Evolutionary conservation across 2,888 invertebrate species (phyloP), one percentile per base, ranked within the genome.

Genomic region (Chymomyza caudatula): DNA sequence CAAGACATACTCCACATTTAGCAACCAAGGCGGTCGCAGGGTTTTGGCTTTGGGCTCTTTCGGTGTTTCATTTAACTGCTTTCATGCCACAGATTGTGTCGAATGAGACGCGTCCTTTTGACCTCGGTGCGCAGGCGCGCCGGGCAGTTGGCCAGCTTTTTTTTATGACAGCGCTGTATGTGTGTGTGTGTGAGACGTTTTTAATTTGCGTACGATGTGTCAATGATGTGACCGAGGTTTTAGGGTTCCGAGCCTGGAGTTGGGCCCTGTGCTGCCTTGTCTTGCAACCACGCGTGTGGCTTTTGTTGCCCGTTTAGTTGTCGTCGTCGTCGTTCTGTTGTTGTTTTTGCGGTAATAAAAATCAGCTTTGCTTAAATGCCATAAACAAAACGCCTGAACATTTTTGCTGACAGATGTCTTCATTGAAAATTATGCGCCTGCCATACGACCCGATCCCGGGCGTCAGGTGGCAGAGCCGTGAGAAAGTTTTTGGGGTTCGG

Each of bases 351-450:
- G 86, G 79, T 75, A 78, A 85, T 85, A 87, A 87, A 86, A 83
- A 80, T 84, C 84, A 77, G 82, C 79, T 85, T 86, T 78, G 75
- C 79, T 76, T 77, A 78, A 84, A 75, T 82, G 76, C 80, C 83
- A 85, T 78, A 86, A 84, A 78, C 81, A 86, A 84, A 86, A 85
- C 86, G 85, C 81, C 86, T 75, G 81, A 85, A 80, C 82, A 81
- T 81, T 81, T 85, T 79, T 71, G 86, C 86, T 87, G 88, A 84
- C 88, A 88, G 88, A 88, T 88, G 88, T 88, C 88, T 88, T 87
- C 88, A 88, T 88, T 88, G 87, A 88, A 88, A 76, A 81, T 80
- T 80, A 81, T 85, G 74, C 72, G 74, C 22, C 22, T 25, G 4
- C 43, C 44, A 29, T 23, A 19, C 19, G 57, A 43, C 29, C 29